phyloP scores from a whole-genome alignment of 1,140 invertebrate species.

The Anoplolepis gracilipes region DNA sequence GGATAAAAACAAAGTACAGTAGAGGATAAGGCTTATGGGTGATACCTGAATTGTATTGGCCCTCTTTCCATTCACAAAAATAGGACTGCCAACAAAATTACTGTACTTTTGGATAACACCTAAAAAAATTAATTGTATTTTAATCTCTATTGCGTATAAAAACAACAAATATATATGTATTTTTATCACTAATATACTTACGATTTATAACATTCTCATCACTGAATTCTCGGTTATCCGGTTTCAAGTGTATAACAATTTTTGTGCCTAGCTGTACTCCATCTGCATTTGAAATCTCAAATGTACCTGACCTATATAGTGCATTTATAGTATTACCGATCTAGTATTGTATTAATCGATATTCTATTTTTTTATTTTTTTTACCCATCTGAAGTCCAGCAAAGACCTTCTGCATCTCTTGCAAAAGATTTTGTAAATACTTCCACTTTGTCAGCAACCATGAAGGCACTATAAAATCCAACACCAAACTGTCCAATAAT shows the following conservation, averaged over 20 bases:
- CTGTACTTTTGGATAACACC: constrained; percentile 98
- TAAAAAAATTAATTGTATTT: constrained; percentile 80
- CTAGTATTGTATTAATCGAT: constrained; percentile 22
- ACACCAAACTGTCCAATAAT: constrained; percentile 99
- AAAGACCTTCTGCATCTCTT: constrained; percentile 89
- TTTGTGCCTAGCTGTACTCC: constrained; percentile 95
- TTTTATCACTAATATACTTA: constrained; percentile 79
- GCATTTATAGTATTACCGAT: neutral
- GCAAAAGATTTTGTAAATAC: constrained; percentile 92
- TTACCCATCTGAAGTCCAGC: constrained; percentile 96
- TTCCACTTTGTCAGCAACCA: constrained; percentile 98
- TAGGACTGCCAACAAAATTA: constrained; percentile 97
- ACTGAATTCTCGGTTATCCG: constrained; percentile 94
- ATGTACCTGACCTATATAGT: constrained; percentile 91
- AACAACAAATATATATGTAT: neutral
- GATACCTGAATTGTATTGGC: constrained; percentile 93
- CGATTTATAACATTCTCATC: constrained; percentile 94
- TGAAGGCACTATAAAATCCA: constrained; percentile 98
- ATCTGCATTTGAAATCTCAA: constrained; percentile 95
- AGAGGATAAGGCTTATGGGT: neutral
- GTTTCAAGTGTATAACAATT: constrained; percentile 96
- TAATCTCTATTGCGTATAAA: constrained; percentile 17
- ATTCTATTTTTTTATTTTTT: constrained; percentile 2
- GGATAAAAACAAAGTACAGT: neutral
- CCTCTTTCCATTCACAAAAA: constrained; percentile 95